Conservation (phyloP, 2,797 vertebrate species). For the Cryptoprocta ferox region DNA sequence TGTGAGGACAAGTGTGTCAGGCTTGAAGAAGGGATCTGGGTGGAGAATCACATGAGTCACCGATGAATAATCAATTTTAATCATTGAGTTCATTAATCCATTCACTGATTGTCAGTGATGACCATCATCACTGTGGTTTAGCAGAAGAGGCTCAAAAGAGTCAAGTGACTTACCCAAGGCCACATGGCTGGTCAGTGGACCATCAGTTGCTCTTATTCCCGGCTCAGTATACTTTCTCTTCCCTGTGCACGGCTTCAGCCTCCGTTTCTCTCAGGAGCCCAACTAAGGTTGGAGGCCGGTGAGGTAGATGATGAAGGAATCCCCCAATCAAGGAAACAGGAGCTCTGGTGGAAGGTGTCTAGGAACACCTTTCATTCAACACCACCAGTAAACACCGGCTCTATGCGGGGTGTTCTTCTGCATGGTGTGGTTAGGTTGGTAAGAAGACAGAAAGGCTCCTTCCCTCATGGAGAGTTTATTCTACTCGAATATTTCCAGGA, state of each 20-base stretch:
- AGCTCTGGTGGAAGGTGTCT: background rate
- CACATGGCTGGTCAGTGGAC: background rate
- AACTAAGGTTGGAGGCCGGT: background rate
- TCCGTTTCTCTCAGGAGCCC: background rate
- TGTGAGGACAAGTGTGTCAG: rapidly evolving
- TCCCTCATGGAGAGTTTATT: background rate
- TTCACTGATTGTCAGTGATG: background rate
- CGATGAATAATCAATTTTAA: background rate
- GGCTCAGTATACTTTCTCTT: background rate
- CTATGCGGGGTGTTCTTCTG: background rate
- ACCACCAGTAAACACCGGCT: no score
- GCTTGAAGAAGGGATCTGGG: background rate
- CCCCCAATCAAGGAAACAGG: background rate
- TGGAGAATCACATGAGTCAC: background rate
- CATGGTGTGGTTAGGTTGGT: rapidly evolving
- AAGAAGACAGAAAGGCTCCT: background rate
- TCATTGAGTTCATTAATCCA: background rate
- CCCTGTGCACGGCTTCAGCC: background rate
- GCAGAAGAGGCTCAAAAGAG: background rate
- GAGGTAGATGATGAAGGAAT: background rate
- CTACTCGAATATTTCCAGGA: background rate
- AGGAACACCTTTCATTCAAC: background rate
- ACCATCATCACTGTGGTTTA: background rate
- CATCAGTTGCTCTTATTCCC: rapidly evolving
- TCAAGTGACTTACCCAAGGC: background rate